A percentile compares a stretch with the other conserved stretches of the same genome.
Conservation (phyloP, 2,888 invertebrate genomes). For the Uloborus plumipes region DNA sequence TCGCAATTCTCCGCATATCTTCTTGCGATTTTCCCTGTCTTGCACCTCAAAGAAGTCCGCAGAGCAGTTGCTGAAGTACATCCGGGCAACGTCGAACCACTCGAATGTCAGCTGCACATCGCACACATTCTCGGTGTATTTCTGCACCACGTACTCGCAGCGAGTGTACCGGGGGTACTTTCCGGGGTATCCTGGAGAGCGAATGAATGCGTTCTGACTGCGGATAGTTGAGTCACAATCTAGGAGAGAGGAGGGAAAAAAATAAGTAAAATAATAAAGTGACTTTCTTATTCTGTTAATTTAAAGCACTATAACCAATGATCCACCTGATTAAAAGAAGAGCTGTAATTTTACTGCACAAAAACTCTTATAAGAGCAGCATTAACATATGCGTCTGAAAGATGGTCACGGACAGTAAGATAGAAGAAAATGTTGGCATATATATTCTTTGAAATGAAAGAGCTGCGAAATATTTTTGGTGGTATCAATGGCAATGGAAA, state of each 20-base stretch:
- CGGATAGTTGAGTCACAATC: constrained; percentile 44
- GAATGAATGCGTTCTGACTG: constrained; percentile 39
- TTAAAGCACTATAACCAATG: no score
- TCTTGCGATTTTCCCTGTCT: constrained; percentile 15
- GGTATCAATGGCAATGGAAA: no score
- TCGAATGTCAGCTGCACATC: constrained; percentile 51
- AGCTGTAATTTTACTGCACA: no score
- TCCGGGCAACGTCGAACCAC: constrained; percentile 62
- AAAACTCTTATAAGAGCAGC: no score
- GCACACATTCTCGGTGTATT: constrained; percentile 37
- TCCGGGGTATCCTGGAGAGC: constrained; percentile 59
- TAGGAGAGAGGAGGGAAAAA: neutral
- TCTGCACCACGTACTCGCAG: constrained; percentile 49
- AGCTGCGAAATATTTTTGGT: no score
- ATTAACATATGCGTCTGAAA: no score
- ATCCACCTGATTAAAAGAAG: no score
- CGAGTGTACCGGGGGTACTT: constrained; percentile 46
- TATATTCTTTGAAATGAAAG: no score
- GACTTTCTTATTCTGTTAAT: no score
- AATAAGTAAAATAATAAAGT: no score
- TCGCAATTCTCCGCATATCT: constrained; percentile 63
- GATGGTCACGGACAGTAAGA: no score
- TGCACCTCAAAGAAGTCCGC: constrained; percentile 65
- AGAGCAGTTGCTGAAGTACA: constrained; percentile 56
- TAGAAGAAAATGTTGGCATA: no score